Percentiles rank a stretch among this genome's conserved stretches.
These are phyloP conservation scores for Mamestra configurata DNA, from an alignment of 1,140 invertebrate species.

Conservation along the genomic window DNA sequence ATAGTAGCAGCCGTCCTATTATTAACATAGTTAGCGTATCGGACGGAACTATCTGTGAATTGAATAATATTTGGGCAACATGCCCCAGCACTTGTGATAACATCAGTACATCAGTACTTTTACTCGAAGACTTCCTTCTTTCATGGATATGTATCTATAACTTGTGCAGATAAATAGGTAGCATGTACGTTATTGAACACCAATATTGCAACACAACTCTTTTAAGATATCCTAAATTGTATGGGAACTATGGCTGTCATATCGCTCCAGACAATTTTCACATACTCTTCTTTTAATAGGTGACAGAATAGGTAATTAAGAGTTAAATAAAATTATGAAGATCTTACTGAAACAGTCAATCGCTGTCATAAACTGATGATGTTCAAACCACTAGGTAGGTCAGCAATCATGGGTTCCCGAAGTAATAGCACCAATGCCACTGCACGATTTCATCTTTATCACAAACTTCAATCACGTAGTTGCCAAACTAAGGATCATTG, in stretches of 20 bases:
- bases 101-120: background rate
- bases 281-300: no score
- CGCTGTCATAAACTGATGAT: no score
- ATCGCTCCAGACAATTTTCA: no score
- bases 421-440: background rate
- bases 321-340: no score
- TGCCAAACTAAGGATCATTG: conserved; percentile 38
- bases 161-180: no score
- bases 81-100: background rate
- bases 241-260: no score
- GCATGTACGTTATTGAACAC: no score
- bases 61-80: conserved; percentile 23
- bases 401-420: background rate
- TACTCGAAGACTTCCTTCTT: background rate
- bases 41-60: conserved; percentile 5
- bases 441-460: background rate
- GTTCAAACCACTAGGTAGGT: background rate
- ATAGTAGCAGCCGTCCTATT: background rate
- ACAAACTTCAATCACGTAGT: conserved; percentile 27
- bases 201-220: no score
- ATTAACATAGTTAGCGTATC: conserved; percentile 26
- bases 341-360: no score
- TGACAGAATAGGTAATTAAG: no score
- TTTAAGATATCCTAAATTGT: no score
- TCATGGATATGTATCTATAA: no score